Evolutionary conservation across 2,888 invertebrate species (phyloP).

Genomic region (Plagodis dolabraria): DNA sequence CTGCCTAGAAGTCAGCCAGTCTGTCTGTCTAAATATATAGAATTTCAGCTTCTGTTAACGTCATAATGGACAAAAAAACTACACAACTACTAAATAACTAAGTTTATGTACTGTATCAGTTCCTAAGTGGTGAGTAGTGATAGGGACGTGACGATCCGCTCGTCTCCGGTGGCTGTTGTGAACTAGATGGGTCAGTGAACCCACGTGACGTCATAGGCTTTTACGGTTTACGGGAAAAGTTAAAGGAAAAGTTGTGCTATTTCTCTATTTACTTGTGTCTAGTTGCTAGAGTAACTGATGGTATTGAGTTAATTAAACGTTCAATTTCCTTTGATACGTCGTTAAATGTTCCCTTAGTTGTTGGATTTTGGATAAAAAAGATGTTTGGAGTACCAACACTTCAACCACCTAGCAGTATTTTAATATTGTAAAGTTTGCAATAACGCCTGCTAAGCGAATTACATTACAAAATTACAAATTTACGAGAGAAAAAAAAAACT

Average conservation of each 20-base stretch:
- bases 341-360: no score
- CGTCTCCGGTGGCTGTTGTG: conserved; percentile 14
- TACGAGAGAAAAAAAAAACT: no score
- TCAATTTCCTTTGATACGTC: no score
- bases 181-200: conserved; percentile 16
- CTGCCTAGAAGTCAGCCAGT: no score
- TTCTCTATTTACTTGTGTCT: neutral
- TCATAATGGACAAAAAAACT: neutral
- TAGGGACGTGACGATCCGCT: conserved; percentile 16
- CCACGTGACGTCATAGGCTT: conserved; percentile 10
- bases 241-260: neutral
- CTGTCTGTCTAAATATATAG: no score
- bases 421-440: no score
- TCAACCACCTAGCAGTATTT: no score
- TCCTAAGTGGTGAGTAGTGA: conserved; percentile 2
- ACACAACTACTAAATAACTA: neutral
- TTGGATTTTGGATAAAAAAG: no score
- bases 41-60: no score
- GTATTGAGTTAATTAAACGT: neutral
- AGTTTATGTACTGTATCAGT: conserved; percentile 5
- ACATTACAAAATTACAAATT: no score
- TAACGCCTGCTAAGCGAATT: no score
- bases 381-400: no score
- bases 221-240: conserved; percentile 6
- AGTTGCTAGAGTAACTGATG: neutral